Evolutionary conservation across 2,888 invertebrate species (phyloP).

Genomic region (Epinotia brunnichana): DNA sequence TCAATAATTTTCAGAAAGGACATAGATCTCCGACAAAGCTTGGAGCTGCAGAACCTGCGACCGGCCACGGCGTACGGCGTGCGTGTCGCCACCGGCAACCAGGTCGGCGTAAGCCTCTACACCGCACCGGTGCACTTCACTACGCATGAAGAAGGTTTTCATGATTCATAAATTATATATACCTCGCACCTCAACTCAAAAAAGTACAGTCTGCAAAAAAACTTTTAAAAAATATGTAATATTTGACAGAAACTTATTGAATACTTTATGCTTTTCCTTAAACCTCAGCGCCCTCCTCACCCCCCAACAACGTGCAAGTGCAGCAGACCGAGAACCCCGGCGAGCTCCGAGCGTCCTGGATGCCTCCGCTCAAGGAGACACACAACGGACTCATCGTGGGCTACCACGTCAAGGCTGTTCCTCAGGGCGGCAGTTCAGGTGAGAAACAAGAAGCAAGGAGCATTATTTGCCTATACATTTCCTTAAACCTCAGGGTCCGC

Average conservation of each 20-base stretch:
- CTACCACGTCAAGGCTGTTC: slow-evolving; percentile 73
- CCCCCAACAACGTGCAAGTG: slow-evolving; percentile 71
- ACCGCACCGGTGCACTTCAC: slow-evolving; percentile 76
- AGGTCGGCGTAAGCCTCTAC: slow-evolving; percentile 74
- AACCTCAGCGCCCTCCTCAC: slow-evolving; percentile 70
- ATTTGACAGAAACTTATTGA: too few species aligned
- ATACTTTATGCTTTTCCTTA: slow-evolving; percentile 1
- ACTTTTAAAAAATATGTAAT: too few species aligned
- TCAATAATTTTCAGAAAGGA: slow-evolving; percentile 61
- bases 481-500: slow-evolving; percentile 67
- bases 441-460: neutral
- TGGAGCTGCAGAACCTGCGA: slow-evolving; percentile 70
- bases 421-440: slow-evolving; percentile 54
- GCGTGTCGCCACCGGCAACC: slow-evolving; percentile 75
- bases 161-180: neutral
- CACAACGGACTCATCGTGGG: slow-evolving; percentile 75
- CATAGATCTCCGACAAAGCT: slow-evolving; percentile 67
- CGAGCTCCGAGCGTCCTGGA: slow-evolving; percentile 72
- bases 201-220: neutral
- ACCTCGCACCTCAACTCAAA: neutral
- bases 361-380: slow-evolving; percentile 70
- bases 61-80: slow-evolving; percentile 75
- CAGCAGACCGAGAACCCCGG: slow-evolving; percentile 75
- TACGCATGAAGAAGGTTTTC: slow-evolving; percentile 80
- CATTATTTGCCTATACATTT: too few species aligned